Evolutionary conservation across 2,113 vertebrate genomes (phyloP).

Genomic region (Anser cygnoides): DNA sequence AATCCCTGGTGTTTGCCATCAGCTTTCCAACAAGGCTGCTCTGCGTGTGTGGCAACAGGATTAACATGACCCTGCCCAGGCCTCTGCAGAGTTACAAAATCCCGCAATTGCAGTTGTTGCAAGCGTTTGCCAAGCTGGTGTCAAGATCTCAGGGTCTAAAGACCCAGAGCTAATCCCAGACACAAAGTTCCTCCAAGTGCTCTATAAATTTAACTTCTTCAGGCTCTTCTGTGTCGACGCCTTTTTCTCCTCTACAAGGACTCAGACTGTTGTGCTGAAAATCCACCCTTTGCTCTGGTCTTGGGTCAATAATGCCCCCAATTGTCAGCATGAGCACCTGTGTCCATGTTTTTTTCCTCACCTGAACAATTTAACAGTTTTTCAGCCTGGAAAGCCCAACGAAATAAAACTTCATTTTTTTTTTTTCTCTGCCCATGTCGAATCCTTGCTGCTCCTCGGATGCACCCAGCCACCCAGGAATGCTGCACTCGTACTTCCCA

Average conservation of each 20-base stretch:
- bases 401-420: not conserved
- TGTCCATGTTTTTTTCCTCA: not conserved
- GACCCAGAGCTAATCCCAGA: not conserved
- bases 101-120: not conserved
- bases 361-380: not conserved
- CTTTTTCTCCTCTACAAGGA: not conserved
- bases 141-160: not conserved
- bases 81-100: not conserved
- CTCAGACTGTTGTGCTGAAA: not conserved
- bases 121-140: not conserved
- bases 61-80: fast-evolving
- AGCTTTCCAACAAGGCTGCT: not conserved
- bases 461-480: not conserved
- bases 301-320: not conserved
- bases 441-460: not conserved
- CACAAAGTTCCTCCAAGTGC: not conserved
- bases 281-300: not conserved
- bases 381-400: not conserved
- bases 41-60: not conserved
- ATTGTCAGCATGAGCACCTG: not conserved
- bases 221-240: not conserved
- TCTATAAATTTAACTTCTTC: not conserved
- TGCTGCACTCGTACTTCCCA: not conserved
- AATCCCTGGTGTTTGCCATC: not conserved
- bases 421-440: not conserved